Base-by-base conservation (phyloP, 2,797 vertebrate species). In the Poecile montanus region DNA sequence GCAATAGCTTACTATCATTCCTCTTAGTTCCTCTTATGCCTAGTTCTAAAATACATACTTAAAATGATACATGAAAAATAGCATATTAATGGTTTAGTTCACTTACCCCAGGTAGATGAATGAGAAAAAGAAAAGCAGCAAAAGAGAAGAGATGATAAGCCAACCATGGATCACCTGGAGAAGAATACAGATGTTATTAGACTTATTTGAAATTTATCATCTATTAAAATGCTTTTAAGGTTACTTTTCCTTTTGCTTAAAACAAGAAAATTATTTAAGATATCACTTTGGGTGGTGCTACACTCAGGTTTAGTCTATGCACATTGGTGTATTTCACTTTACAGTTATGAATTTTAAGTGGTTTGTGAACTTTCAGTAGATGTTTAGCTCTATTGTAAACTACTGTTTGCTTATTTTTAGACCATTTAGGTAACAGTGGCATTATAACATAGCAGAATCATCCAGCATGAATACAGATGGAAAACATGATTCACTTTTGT, bases 61-160 rank as follows among this genome's bases (percentile, higher is more conserved):
- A 21, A 79, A 83, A 8, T 11, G 45, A 79, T 27, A 73, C 4
- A 67, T 34, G 29, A 90, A 90, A 81, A 78, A 61, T 0, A 54
- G 48, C 6, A 7, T 13, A 87, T 32, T 62, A 88, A 83, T 51
- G 25, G 18, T 71, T 91, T 66, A 70, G 13, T 76, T 74, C 44
- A 97, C 99, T 99, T 98, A 99, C 99, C 99, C 98, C 96, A 99
- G 98, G 97, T 99, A 99, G 97, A 99, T 99, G 96, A 98, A 99
- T 86, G 99, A 99, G 97, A 99, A 99, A 97, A 99, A 99, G 98
- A 99, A 99, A 68, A 99, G 98, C 93, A 99, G 96, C 84, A 99
- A 98, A 54, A 99, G 98, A 83, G 99, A 99, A 91, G 99, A 99
- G 97, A 99, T 97, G 80, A 99, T 99, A 90, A 99, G 98, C 99